A percentile compares a stretch with the other conserved stretches of the same genome.
Conservation (phyloP, 2,797 vertebrate species). For the Dallia pectoralis region DNA sequence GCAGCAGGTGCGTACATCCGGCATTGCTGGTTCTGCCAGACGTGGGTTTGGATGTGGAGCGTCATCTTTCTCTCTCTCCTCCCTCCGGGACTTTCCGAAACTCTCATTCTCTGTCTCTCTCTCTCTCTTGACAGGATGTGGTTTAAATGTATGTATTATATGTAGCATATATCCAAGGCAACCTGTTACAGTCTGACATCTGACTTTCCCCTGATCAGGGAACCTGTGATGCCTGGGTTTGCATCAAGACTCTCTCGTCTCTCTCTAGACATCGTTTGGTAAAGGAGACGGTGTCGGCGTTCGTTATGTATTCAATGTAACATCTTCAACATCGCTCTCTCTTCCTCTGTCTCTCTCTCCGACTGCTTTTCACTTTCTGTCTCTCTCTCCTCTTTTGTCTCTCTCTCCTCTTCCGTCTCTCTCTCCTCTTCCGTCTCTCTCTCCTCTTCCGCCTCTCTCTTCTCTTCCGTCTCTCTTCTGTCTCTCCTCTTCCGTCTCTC, state of each 20-base stretch:
- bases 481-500: conserved; percentile 17
- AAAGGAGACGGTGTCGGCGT: conserved; percentile 50
- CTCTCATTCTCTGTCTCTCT: background rate
- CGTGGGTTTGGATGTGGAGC: background rate
- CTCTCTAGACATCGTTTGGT: conserved; percentile 57
- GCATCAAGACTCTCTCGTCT: conserved; percentile 50
- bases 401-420: conserved; percentile 16
- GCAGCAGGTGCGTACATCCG: conserved; percentile 81
- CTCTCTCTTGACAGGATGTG: conserved; percentile 29
- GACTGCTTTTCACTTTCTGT: background rate
- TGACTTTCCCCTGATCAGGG: conserved; percentile 49
- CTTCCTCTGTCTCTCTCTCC: conserved; percentile 16
- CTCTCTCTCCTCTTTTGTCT: conserved; percentile 2
- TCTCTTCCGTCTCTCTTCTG: background rate
- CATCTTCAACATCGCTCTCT: conserved; percentile 34
- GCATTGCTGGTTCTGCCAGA: background rate
- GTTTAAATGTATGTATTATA: conserved; percentile 51
- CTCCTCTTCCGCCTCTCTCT: conserved; percentile 10
- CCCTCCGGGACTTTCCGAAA: too few species aligned
- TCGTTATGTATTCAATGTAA: conserved; percentile 53
- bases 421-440: conserved; percentile 22
- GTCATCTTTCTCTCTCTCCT: background rate
- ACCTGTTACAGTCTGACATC: conserved; percentile 42
- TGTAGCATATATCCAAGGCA: conserved; percentile 51
- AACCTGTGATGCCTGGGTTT: conserved; percentile 47